These are phyloP conservation scores for Ianthella basta DNA, from an alignment of 37 sponge, comb jelly and placozoan genomes.

Conservation along the genomic window DNA sequence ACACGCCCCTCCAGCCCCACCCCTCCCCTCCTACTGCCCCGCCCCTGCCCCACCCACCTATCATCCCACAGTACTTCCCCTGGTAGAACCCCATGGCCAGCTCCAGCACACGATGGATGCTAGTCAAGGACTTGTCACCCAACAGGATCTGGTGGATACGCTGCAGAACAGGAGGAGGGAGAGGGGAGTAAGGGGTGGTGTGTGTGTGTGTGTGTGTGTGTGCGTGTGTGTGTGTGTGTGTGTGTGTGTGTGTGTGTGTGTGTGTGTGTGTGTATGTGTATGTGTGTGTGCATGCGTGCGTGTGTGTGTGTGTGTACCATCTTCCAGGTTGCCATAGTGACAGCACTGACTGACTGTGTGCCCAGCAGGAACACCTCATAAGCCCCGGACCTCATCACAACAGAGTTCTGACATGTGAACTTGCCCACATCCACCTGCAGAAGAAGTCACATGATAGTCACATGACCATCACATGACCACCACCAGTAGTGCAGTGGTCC, in stretches of 20 bases:
- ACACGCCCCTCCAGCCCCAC: not conserved
- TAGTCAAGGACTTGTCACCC: not conserved
- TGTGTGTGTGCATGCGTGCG: not conserved
- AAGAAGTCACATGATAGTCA: not conserved
- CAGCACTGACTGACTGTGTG: slow-evolving; percentile 53
- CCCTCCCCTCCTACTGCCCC: not conserved
- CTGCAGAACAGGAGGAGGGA: not conserved
- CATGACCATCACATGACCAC: not conserved
- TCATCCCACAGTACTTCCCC: slow-evolving; percentile 4
- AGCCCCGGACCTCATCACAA: slow-evolving; percentile 38
- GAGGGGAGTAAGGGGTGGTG: not conserved
- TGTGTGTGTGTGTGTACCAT: slow-evolving; percentile 45
- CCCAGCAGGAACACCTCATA: slow-evolving; percentile 18
- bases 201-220: not conserved
- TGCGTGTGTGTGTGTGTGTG: too few species aligned
- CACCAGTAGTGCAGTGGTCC: not conserved
- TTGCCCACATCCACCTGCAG: slow-evolving; percentile 64
- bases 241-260: not conserved
- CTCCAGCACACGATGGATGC: not conserved
- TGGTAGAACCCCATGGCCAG: slow-evolving; percentile 24
- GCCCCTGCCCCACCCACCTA: slow-evolving; percentile 11
- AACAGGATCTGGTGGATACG: slow-evolving; percentile 1
- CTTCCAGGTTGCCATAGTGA: slow-evolving; percentile 80
- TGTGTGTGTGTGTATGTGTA: slow-evolving; percentile 10
- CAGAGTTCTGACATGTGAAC: slow-evolving; percentile 76